Percentiles rank a stretch among this genome's conserved stretches.
These are phyloP conservation scores for Cercopithecus mona DNA, from an alignment of 2,113 vertebrate species.

Conservation along the genomic window DNA sequence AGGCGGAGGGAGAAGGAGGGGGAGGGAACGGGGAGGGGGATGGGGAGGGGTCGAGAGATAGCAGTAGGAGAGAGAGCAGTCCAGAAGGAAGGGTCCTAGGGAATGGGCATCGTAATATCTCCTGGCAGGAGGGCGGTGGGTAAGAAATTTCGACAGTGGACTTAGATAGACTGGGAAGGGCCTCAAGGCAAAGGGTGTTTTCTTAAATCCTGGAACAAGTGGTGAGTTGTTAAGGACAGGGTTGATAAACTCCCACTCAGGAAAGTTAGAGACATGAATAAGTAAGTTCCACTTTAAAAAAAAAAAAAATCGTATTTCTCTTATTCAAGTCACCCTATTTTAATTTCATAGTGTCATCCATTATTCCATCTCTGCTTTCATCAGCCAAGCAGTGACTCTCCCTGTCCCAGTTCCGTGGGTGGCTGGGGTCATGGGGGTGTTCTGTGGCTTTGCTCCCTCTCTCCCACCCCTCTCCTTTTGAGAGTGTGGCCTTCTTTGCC, in stretches of 20 bases:
- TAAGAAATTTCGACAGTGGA: no score
- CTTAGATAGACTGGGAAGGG: no score
- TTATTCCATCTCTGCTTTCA: not conserved
- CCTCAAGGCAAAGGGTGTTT: not conserved
- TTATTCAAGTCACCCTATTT: not conserved
- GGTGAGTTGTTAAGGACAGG: not conserved
- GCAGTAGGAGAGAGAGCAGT: fast-evolving
- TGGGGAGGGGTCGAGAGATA: fast-evolving
- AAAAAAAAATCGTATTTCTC: not conserved
- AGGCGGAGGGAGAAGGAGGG: fast-evolving
- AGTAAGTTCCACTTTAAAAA: not conserved
- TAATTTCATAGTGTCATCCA: not conserved
- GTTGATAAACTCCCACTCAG: not conserved
- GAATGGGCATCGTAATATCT: not conserved
- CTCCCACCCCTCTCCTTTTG: conserved; percentile 9
- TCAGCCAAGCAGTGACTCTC: not conserved
- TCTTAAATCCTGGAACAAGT: not conserved
- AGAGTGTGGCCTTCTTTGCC: conserved; percentile 36
- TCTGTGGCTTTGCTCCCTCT: conserved; percentile 15
- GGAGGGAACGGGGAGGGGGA: fast-evolving
- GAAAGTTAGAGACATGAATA: not conserved
- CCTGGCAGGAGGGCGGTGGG: fast-evolving
- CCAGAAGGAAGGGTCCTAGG: not conserved
- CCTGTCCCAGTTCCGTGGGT: conserved; percentile 8
- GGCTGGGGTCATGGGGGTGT: not conserved